These are phyloP conservation scores for Trichechus manatus DNA, from an alignment of 2,113 vertebrate genomes.

Conservation along the genomic window DNA sequence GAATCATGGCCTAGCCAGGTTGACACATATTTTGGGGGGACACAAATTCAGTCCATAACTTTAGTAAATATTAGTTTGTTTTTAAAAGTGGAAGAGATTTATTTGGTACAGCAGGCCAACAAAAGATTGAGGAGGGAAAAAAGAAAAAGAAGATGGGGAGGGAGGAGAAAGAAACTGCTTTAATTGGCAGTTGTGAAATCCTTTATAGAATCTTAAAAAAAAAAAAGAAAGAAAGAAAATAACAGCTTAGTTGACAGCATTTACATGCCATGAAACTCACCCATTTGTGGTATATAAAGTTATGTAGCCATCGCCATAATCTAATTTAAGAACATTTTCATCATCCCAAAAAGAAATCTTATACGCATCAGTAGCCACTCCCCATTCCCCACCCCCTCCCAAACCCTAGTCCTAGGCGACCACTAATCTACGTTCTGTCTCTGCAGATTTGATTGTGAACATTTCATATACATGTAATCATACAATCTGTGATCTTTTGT, in stretches of 20 bases:
- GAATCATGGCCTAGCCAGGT: too few species aligned
- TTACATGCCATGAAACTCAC: constrained; percentile 63
- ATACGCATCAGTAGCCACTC: not conserved
- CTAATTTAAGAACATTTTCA: constrained; percentile 34
- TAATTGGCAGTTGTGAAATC: not conserved
- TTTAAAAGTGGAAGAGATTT: not conserved
- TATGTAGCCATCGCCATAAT: not conserved
- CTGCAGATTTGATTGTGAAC: too few species aligned
- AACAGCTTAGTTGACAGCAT: constrained; percentile 66
- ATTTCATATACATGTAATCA: too few species aligned
- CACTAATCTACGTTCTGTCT: too few species aligned
- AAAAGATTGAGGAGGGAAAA: not conserved
- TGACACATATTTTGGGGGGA: too few species aligned
- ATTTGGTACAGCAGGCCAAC: not conserved
- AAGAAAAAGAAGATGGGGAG: not conserved
- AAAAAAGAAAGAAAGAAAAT: not conserved
- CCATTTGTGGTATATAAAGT: not conserved
- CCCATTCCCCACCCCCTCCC: not conserved
- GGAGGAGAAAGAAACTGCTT: not conserved
- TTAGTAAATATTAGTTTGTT: constrained; percentile 4
- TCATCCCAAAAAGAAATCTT: not conserved
- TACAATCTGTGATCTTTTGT: too few species aligned
- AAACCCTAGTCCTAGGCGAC: too few species aligned
- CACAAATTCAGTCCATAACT: too few species aligned
- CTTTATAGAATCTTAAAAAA: constrained; percentile 46